Evolutionary conservation across 2,888 invertebrate species (phyloP).

Genomic region (Amphipyra berbera): DNA sequence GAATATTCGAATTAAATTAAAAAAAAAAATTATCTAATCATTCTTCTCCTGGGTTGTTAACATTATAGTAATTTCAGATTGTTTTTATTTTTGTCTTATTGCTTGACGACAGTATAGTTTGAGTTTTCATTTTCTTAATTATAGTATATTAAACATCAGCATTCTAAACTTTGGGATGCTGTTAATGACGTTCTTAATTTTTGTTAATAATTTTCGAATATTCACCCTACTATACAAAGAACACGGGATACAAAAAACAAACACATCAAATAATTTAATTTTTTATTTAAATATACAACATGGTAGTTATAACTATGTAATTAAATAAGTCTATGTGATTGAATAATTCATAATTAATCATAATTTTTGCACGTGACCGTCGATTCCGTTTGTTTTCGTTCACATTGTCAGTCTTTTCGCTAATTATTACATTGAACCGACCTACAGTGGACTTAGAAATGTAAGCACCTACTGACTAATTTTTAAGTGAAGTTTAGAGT

Average conservation of each 20-base stretch:
- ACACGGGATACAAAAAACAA: slow-evolving; percentile 14
- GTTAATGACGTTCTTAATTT: too few species aligned
- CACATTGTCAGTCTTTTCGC: slow-evolving; percentile 81
- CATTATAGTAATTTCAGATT: too few species aligned
- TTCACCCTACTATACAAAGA: too few species aligned
- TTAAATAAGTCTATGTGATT: slow-evolving; percentile 86
- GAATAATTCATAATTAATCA: slow-evolving; percentile 72
- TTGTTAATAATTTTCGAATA: too few species aligned
- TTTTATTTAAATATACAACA: slow-evolving; percentile 89
- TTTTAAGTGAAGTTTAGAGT: slow-evolving; percentile 51
- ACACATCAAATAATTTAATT: slow-evolving; percentile 61
- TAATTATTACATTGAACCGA: slow-evolving; percentile 65
- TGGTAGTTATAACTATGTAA: slow-evolving; percentile 83
- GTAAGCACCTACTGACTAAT: slow-evolving; percentile 56
- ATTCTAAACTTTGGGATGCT: too few species aligned
- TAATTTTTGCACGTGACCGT: slow-evolving; percentile 75
- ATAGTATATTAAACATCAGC: too few species aligned
- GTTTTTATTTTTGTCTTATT: too few species aligned
- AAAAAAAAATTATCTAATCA: too few species aligned
- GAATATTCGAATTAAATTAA: too few species aligned
- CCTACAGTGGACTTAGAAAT: slow-evolving; percentile 55
- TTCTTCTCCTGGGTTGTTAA: too few species aligned
- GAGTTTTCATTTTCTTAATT: too few species aligned
- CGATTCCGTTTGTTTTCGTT: slow-evolving; percentile 73
- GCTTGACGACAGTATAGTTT: too few species aligned